phyloP scores from a whole-genome alignment of 2,888 invertebrate genomes.

The Leptopilina drosophilae region DNA sequence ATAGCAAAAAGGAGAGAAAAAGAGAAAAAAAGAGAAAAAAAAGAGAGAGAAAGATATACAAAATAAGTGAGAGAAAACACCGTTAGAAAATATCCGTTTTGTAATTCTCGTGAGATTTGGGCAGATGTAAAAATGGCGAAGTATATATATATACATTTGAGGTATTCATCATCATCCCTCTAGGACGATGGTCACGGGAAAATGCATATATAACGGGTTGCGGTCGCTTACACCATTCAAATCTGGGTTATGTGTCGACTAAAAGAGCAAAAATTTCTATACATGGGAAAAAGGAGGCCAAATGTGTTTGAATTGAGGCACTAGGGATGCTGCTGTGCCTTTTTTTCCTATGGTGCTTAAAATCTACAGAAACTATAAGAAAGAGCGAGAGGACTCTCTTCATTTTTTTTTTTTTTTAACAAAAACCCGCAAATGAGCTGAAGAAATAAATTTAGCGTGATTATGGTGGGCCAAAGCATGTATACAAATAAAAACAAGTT shows the following conservation, averaged over 20 bases:
- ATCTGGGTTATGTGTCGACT: slow-evolving; percentile 74
- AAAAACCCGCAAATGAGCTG: slow-evolving; percentile 49
- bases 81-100: slow-evolving; percentile 62
- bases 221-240: slow-evolving; percentile 70
- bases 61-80: slow-evolving; percentile 52
- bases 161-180: slow-evolving; percentile 48
- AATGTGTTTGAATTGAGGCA: slow-evolving; percentile 59
- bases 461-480: slow-evolving; percentile 63
- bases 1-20: slow-evolving; percentile 13
- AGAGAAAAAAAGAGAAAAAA: no score
- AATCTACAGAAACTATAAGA: slow-evolving; percentile 41
- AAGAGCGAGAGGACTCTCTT: slow-evolving; percentile 50
- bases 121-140: slow-evolving; percentile 66
- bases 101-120: slow-evolving; percentile 50
- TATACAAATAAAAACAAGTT: neutral
- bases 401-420: no score
- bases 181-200: slow-evolving; percentile 59
- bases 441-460: slow-evolving; percentile 71
- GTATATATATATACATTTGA: slow-evolving; percentile 24
- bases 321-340: slow-evolving; percentile 38
- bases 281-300: slow-evolving; percentile 66
- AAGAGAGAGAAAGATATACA: slow-evolving; percentile 17
- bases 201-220: slow-evolving; percentile 75
- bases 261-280: slow-evolving; percentile 75
- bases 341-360: slow-evolving; percentile 49